These are phyloP conservation scores for Halesus radiatus DNA, from an alignment of 1,140 invertebrate genomes.

Conservation along the genomic window DNA sequence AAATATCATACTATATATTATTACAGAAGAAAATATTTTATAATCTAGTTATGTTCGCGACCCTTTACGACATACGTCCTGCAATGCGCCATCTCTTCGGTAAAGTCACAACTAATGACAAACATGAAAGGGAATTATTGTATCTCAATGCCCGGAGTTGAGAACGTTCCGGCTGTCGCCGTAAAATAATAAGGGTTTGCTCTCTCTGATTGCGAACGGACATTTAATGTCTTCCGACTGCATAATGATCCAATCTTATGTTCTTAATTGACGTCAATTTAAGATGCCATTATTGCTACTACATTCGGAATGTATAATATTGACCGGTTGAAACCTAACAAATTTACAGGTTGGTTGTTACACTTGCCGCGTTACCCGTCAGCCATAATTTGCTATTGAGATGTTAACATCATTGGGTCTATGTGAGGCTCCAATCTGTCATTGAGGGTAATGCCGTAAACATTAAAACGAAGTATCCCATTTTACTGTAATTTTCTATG, in stretches of 20 bases:
- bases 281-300: constrained; percentile 44
- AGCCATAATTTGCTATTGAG: not conserved
- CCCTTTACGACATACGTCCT: too few species aligned
- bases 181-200: constrained; percentile 7
- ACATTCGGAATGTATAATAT: constrained; percentile 46
- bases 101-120: too few species aligned
- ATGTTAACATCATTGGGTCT: not conserved
- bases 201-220: constrained; percentile 15
- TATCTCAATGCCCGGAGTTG: too few species aligned
- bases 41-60: too few species aligned
- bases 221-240: constrained; percentile 40
- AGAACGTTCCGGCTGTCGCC: not conserved
- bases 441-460: not conserved
- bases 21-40: too few species aligned
- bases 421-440: constrained; percentile 1
- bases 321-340: not conserved
- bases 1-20: too few species aligned
- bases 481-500: constrained; percentile 25
- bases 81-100: too few species aligned
- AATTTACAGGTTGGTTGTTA: not conserved
- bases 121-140: too few species aligned
- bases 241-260: constrained; percentile 48
- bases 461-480: not conserved
- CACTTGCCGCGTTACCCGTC: too few species aligned
- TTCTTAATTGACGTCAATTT: constrained; percentile 53